phyloP scores from a whole-genome alignment of 1,140 invertebrate genomes.

The Notospermus geniculatus region DNA sequence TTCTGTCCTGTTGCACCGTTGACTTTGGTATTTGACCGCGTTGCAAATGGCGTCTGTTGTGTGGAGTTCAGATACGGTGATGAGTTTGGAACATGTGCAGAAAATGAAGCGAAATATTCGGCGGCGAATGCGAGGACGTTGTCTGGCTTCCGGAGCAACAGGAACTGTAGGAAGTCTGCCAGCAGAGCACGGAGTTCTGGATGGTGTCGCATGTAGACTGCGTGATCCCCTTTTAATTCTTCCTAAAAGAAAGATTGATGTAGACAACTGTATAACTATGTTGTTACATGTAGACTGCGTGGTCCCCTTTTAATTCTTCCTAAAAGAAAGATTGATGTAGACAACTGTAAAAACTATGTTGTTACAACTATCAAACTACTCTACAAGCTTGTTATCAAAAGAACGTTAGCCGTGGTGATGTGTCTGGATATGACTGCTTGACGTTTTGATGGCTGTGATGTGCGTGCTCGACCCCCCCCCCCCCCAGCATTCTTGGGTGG shows the following conservation, averaged over 20 bases:
- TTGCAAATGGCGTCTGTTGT: slow-evolving; percentile 42
- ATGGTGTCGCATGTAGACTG: slow-evolving; percentile 50
- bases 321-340: too few relatives aligned
- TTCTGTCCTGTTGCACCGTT: slow-evolving; percentile 40
- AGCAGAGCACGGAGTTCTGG: slow-evolving; percentile 52
- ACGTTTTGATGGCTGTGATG: too few relatives aligned
- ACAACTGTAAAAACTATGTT: too few relatives aligned
- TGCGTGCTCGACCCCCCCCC: too few relatives aligned
- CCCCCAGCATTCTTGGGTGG: too few relatives aligned
- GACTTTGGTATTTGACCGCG: slow-evolving; percentile 47
- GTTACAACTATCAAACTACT: too few relatives aligned
- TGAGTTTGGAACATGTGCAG: slow-evolving; percentile 38
- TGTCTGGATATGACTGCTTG: too few relatives aligned
- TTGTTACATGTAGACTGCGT: too few relatives aligned
- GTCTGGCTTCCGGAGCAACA: slow-evolving; percentile 53
- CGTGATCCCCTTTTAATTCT: slow-evolving; percentile 51
- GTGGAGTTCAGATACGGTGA: slow-evolving; percentile 44
- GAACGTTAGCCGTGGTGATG: too few relatives aligned
- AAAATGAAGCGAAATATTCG: slow-evolving; percentile 55
- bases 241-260: slow-evolving; percentile 34
- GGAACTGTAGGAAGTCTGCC: slow-evolving; percentile 54
- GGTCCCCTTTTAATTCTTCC: too few relatives aligned
- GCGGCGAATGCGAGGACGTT: slow-evolving; percentile 53
- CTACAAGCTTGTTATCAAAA: too few relatives aligned
- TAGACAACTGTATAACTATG: too few relatives aligned